Evolutionary conservation across 2,797 vertebrate species (phyloP).

Genomic region (Salmo trutta): DNA sequence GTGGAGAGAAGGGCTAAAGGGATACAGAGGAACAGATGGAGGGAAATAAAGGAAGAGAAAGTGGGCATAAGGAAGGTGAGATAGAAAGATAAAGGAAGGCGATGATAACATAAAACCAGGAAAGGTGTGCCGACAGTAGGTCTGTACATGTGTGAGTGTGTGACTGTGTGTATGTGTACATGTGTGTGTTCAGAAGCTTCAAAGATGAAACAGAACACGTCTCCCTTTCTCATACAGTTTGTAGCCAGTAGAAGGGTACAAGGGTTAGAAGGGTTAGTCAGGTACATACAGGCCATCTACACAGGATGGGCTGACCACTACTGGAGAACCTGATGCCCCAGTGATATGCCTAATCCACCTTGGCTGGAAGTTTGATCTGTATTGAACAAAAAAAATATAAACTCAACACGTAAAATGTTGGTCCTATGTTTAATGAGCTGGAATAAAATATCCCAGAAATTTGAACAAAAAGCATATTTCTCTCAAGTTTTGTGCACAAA

Average conservation of each 20-base stretch:
- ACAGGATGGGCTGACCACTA: conserved; percentile 11
- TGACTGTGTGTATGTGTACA: background rate
- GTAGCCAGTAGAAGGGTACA: background rate
- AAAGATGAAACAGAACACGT: background rate
- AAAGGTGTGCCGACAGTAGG: background rate
- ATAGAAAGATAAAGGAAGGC: background rate
- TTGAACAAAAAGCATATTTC: too few species aligned
- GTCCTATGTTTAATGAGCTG: too few species aligned
- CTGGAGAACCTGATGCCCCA: background rate
- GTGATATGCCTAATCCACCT: background rate
- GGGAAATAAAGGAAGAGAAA: background rate
- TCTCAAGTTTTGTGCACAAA: too few species aligned
- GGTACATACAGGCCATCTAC: background rate
- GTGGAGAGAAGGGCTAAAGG: background rate
- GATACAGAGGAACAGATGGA: background rate
- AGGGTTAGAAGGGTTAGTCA: background rate
- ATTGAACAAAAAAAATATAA: conserved; percentile 2
- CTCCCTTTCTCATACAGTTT: background rate
- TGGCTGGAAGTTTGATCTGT: conserved; percentile 12
- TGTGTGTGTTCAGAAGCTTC: background rate
- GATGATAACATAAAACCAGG: background rate
- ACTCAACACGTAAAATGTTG: too few species aligned
- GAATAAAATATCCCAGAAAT: too few species aligned
- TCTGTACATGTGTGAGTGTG: background rate
- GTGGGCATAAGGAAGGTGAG: background rate